Conservation (phyloP, 2,797 vertebrate genomes). For the Peromyscus aztecus region DNA sequence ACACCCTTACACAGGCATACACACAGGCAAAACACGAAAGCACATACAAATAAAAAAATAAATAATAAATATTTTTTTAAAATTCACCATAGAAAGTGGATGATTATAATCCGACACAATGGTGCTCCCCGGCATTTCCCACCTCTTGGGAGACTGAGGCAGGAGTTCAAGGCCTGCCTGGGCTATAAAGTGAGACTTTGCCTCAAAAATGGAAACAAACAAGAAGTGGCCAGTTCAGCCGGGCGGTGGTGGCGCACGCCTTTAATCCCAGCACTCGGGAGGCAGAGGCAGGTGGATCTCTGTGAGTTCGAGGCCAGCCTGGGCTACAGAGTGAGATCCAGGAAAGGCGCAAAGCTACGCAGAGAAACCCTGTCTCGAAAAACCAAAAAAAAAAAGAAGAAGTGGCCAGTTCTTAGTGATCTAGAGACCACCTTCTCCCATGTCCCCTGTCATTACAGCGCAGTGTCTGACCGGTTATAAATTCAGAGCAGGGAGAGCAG, state of each 20-base stretch:
- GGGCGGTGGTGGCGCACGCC: too few relatives aligned
- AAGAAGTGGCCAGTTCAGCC: not conserved
- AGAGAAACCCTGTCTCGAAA: too few relatives aligned
- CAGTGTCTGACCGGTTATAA: not conserved
- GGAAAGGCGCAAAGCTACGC: too few relatives aligned
- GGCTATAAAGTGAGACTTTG: too few relatives aligned
- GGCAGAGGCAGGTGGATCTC: too few relatives aligned
- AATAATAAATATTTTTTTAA: too few relatives aligned
- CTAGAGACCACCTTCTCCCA: not conserved
- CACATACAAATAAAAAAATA: not conserved
- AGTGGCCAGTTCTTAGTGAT: not conserved
- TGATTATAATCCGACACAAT: fast-evolving
- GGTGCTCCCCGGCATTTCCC: not conserved
- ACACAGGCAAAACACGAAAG: not conserved
- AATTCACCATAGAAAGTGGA: too few relatives aligned
- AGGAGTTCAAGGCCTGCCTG: not conserved
- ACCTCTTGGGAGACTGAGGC: not conserved
- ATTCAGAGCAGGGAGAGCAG: not conserved
- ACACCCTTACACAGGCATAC: not conserved
- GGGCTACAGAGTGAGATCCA: too few relatives aligned
- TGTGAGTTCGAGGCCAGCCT: too few relatives aligned
- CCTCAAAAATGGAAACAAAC: not conserved
- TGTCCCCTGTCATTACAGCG: too few relatives aligned
- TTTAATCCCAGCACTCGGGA: too few relatives aligned
- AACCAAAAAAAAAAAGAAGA: too few relatives aligned